Base-by-base conservation (phyloP, 2,888 invertebrate species). In the Malthinus seriepunctatus region DNA sequence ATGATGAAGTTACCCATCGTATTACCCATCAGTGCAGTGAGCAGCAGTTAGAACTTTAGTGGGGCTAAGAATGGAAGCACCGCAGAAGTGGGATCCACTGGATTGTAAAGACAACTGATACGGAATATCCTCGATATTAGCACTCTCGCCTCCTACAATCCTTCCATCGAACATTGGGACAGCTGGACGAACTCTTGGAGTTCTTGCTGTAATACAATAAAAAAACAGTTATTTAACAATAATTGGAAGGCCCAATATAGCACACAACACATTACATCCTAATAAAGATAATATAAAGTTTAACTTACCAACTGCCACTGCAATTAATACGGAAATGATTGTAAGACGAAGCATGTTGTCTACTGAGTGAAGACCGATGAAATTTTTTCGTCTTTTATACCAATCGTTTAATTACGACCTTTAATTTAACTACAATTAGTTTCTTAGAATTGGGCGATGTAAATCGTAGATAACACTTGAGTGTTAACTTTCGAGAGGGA, bases 21-120 rank as follows among this genome's bases (percentile, higher is more conserved):
- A 4, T 38, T 15, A 46, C n/a, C 47, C 47, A 8, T 11, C 8
- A 4, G 44, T 49, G 48, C 55, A 55, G 35, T 55, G 55, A 42
- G 55, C 55, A 8, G 55, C 55, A 8, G 49, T 55, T 11, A 55
- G 8, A 8, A 34, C 42, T 48, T 23, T 12, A 11, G 34, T 49
- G 1, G 44, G 10, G 8, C 12, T 11, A 7, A 55, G 8, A 3
- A 49, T 6, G 3, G 55, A 32, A 4, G 38, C 48, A 12, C 55
- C 55, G 32, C 55, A 55, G 8, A 12, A n/a, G 23, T 55, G 55
- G 0, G 4, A 7, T 8, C 55, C 55, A 11, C n/a, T 2, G 3
- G 9, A 9, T 37, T 55, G 39, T 2, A 55, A 6, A 4, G 55
- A 55, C 1, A 42, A 8, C 32, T 49, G 55, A 3, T 50, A 55